Evolutionary conservation across 2,113 vertebrate species (phyloP).

Genomic region (Callorhinus ursinus): DNA sequence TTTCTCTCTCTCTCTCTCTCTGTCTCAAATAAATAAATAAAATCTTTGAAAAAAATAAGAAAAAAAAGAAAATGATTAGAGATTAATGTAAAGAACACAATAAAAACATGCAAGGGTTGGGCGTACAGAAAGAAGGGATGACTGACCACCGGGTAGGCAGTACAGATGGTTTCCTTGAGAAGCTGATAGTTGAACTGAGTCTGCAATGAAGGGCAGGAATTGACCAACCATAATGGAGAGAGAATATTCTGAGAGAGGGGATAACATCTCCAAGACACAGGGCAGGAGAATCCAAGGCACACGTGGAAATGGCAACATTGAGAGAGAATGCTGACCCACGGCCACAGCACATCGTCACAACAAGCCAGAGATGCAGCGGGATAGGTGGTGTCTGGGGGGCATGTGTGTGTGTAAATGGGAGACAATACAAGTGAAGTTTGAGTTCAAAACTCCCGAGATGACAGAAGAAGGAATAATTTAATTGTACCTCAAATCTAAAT

Average conservation of each 20-base stretch:
- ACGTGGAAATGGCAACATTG: not conserved
- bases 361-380: not conserved
- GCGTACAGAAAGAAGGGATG: not conserved
- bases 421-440: not conserved
- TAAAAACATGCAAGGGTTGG: not conserved
- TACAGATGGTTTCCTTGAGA: not conserved
- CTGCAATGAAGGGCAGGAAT: not conserved
- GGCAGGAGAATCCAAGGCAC: not conserved
- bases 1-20: too few species aligned
- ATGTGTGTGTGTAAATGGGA: not conserved
- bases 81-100: not conserved
- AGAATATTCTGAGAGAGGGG: not conserved
- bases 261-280: not conserved
- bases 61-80: not conserved
- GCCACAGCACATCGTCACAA: not conserved
- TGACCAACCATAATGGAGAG: not conserved
- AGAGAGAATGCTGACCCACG: not conserved
- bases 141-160: not conserved
- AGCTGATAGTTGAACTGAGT: not conserved
- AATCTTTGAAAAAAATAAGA: too few species aligned
- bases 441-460: slow-evolving; percentile 10
- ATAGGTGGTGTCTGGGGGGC: not conserved
- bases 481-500: slow-evolving; percentile 15
- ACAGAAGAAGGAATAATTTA: slow-evolving; percentile 4
- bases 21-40: too few species aligned